Conservation (phyloP, 2,888 invertebrate genomes). For the Steinernema scapterisci region DNA sequence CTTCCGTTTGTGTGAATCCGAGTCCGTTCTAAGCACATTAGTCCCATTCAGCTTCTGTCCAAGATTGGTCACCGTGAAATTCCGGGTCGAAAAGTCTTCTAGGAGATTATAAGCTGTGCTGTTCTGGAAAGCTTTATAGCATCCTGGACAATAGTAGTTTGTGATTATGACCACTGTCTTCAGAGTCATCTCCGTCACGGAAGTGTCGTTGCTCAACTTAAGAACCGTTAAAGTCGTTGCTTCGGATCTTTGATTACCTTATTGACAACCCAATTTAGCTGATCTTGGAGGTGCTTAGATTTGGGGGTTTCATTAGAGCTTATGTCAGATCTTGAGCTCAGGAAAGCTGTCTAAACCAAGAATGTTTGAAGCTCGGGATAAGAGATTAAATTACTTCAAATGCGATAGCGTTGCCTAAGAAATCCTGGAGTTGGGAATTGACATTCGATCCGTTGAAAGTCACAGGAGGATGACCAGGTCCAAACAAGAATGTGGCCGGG, state of each 20-base stretch:
- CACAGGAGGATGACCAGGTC: background rate
- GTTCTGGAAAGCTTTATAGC: background rate
- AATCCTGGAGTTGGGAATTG: background rate
- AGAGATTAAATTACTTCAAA: too few species aligned
- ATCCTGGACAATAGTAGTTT: background rate
- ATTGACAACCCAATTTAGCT: background rate
- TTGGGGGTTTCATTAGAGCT: background rate
- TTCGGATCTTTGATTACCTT: background rate
- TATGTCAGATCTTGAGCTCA: background rate
- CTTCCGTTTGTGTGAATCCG: background rate
- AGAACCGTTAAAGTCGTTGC: background rate
- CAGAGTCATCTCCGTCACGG: background rate
- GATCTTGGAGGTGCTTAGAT: background rate
- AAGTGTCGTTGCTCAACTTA: background rate
- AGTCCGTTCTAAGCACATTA: background rate
- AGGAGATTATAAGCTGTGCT: background rate
- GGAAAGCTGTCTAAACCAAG: background rate
- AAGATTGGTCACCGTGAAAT: background rate
- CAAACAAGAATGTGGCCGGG: background rate
- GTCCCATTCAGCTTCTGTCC: background rate
- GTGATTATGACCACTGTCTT: slow-evolving; percentile 4
- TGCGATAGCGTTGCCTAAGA: background rate
- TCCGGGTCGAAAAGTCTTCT: background rate
- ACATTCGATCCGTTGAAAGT: background rate
- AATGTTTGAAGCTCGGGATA: too few species aligned